phyloP scores from a whole-genome alignment of 2,113 vertebrate species.

The Tamias sibiricus region DNA sequence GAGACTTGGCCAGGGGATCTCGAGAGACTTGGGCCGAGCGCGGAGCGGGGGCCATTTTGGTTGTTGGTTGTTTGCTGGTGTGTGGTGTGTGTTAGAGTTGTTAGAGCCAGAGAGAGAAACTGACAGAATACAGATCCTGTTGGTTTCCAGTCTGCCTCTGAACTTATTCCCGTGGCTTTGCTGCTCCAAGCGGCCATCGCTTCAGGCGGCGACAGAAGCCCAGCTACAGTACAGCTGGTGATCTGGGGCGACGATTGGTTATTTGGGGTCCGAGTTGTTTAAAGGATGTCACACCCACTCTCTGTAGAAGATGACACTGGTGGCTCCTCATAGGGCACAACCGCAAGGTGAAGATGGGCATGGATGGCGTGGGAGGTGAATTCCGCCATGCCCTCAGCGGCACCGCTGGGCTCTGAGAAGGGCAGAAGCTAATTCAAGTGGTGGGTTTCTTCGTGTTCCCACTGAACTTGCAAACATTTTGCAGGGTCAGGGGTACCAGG shows the following conservation, averaged over 20 bases:
- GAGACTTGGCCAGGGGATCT: too few species aligned
- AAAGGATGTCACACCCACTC: constrained; percentile 1
- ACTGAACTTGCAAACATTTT: not conserved
- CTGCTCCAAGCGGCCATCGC: too few species aligned
- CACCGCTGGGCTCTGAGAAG: not conserved
- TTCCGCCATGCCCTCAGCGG: not conserved
- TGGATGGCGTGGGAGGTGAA: not conserved
- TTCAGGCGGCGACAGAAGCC: too few species aligned
- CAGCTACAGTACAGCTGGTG: not conserved
- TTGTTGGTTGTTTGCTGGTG: too few species aligned
- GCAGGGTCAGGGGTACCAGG: too few species aligned
- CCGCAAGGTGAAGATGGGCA: constrained; percentile 27
- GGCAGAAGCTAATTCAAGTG: not conserved
- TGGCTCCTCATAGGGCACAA: constrained; percentile 29
- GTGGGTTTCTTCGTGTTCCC: not conserved
- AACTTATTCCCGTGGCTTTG: too few species aligned
- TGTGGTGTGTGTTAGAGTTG: too few species aligned
- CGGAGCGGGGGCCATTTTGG: too few species aligned
- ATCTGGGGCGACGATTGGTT: not conserved
- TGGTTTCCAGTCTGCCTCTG: too few species aligned
- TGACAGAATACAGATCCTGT: too few species aligned
- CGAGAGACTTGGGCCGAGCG: too few species aligned
- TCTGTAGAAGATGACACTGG: constrained; percentile 20
- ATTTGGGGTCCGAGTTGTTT: constrained; percentile 54
- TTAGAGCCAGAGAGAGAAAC: too few species aligned